Percentiles rank a stretch among this genome's conserved stretches.
These are phyloP conservation scores for Halcyon malimbica DNA, from an alignment of 2,113 vertebrate species.

Conservation along the genomic window DNA sequence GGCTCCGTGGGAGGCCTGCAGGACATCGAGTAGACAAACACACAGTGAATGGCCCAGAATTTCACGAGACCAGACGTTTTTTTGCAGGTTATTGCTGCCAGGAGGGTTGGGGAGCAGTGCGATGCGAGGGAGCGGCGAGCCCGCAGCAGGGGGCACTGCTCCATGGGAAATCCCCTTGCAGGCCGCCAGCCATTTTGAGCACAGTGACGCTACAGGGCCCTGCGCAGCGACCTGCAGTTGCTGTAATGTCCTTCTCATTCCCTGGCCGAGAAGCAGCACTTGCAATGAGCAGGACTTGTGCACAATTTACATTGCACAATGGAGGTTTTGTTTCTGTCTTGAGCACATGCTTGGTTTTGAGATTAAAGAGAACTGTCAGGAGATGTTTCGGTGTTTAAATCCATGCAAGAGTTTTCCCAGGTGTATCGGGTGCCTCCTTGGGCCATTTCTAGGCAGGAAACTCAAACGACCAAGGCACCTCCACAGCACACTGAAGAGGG, in stretches of 20 bases:
- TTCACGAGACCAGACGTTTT: not conserved
- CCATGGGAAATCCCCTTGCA: slow-evolving; percentile 31
- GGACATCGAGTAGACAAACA: accelerated
- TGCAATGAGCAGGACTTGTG: not conserved
- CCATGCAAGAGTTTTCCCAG: not conserved
- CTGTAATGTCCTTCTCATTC: not conserved
- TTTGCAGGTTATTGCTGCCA: not conserved
- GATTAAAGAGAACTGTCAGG: not conserved
- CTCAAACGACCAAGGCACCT: not conserved
- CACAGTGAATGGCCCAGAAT: not conserved
- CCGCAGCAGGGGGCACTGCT: slow-evolving; percentile 68
- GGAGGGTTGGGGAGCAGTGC: not conserved
- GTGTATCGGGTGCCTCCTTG: not conserved
- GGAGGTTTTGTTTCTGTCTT: not conserved
- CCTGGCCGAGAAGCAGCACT: not conserved
- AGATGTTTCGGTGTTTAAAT: not conserved
- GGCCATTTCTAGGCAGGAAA: not conserved
- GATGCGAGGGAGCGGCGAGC: not conserved
- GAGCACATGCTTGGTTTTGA: not conserved
- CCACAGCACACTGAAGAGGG: not conserved
- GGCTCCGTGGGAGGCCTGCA: not conserved
- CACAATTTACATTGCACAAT: not conserved
- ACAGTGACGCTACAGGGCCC: not conserved
- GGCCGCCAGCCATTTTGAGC: not conserved
- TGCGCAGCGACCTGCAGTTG: accelerated